Conservation (phyloP, 2,888 invertebrate genomes). For the Muscina levida region DNA sequence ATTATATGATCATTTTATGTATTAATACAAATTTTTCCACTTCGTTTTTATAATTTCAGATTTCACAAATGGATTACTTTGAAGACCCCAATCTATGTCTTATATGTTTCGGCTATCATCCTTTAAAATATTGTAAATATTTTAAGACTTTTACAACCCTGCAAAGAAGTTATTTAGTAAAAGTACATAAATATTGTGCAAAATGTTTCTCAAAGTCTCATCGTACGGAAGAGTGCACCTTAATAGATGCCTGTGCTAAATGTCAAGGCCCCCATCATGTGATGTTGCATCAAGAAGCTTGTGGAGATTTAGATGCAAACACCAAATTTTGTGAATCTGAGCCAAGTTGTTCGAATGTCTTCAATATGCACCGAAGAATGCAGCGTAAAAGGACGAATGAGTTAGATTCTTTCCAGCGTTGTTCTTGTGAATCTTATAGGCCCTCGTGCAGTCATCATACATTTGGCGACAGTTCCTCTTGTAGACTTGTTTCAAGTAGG, state of each 20-base stretch:
- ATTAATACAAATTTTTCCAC: too few relatives aligned
- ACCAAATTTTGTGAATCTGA: background rate
- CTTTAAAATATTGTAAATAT: conserved; percentile 23
- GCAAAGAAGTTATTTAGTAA: background rate
- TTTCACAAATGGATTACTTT: conserved; percentile 20
- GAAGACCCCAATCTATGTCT: conserved; percentile 9
- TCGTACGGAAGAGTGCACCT: background rate
- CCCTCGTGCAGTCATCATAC: too few relatives aligned
- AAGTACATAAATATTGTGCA: conserved; percentile 11
- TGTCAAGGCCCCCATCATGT: conserved; percentile 7
- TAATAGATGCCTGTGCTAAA: background rate
- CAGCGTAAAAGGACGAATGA: too few relatives aligned
- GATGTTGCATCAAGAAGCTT: conserved; percentile 14
- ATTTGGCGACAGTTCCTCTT: too few relatives aligned
- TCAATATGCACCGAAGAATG: too few relatives aligned
- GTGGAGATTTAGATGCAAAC: too few relatives aligned
- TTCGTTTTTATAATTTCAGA: too few relatives aligned
- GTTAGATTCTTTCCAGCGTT: too few relatives aligned
- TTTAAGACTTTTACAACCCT: conserved; percentile 13
- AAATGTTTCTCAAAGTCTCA: conserved; percentile 15
- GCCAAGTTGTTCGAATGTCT: background rate
- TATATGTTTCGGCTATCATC: conserved; percentile 24
- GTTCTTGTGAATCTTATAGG: too few relatives aligned
- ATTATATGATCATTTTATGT: too few relatives aligned
- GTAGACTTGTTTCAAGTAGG: too few relatives aligned